phyloP scores from a whole-genome alignment of 2,113 vertebrate species.

The Galeopterus variegatus region DNA sequence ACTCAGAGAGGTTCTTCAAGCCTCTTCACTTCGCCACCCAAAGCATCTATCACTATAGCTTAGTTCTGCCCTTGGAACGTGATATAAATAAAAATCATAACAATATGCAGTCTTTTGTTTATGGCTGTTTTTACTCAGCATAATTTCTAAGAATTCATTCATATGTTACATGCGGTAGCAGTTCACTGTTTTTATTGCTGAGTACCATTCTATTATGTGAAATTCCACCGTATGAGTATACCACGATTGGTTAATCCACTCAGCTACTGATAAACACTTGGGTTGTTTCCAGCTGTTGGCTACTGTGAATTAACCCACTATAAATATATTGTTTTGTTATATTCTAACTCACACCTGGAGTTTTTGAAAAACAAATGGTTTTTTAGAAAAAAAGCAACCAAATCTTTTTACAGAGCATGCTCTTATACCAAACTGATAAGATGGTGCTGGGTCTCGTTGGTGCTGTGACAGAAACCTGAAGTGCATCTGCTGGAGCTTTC shows the following conservation, averaged over 20 bases:
- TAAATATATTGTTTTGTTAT: not conserved
- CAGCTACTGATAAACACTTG: not conserved
- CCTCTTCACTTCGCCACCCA: not conserved
- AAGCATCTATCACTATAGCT: not conserved
- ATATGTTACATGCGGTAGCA: not conserved
- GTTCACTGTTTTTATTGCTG: not conserved
- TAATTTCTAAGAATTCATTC: not conserved
- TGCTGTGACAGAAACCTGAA: not conserved
- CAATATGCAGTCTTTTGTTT: no score
- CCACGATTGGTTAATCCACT: not conserved
- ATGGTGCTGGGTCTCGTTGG: not conserved
- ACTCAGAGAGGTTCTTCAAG: not conserved
- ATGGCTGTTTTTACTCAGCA: not conserved
- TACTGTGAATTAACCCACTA: not conserved
- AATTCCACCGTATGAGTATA: not conserved
- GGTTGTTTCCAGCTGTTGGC: not conserved
- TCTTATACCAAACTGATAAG: not conserved
- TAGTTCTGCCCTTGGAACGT: not conserved
- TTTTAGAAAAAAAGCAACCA: not conserved
- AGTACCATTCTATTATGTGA: not conserved
- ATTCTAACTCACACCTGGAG: not conserved
- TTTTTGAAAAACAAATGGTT: slow-evolving; percentile 9
- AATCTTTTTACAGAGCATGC: not conserved
- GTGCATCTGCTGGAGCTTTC: not conserved
- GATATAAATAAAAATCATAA: not conserved